These are phyloP conservation scores for Pyrgilauda ruficollis DNA, from an alignment of 2,113 vertebrate species.

Conservation along the genomic window DNA sequence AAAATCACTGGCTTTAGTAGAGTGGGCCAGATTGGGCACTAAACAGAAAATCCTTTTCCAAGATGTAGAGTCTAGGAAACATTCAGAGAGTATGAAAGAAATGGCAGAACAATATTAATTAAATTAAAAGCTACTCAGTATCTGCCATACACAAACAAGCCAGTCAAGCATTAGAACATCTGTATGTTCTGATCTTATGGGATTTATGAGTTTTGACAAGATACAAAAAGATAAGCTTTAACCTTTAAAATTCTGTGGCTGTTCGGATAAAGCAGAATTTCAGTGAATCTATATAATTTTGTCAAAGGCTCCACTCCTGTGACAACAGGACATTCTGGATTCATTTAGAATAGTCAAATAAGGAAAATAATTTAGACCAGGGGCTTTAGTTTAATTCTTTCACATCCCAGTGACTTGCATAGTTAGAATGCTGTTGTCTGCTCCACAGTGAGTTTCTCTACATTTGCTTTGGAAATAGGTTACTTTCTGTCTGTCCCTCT, in stretches of 20 bases:
- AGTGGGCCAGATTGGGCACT: background rate
- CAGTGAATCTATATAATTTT: background rate
- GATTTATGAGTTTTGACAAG: background rate
- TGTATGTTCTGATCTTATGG: background rate
- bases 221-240: background rate
- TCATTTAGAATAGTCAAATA: background rate
- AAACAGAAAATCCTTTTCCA: background rate
- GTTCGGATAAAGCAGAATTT: background rate
- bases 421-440: background rate
- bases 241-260: background rate
- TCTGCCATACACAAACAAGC: background rate
- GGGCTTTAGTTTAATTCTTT: constrained; percentile 4
- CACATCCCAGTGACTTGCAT: background rate
- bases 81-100: background rate
- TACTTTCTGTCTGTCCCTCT: background rate
- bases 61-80: background rate
- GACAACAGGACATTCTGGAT: background rate
- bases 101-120: background rate
- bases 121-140: background rate
- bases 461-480: background rate
- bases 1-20: background rate
- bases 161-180: background rate
- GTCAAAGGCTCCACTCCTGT: background rate
- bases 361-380: background rate
- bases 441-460: background rate